phyloP scores from a whole-genome alignment of 2,113 vertebrate species.

The Peromyscus californicus region DNA sequence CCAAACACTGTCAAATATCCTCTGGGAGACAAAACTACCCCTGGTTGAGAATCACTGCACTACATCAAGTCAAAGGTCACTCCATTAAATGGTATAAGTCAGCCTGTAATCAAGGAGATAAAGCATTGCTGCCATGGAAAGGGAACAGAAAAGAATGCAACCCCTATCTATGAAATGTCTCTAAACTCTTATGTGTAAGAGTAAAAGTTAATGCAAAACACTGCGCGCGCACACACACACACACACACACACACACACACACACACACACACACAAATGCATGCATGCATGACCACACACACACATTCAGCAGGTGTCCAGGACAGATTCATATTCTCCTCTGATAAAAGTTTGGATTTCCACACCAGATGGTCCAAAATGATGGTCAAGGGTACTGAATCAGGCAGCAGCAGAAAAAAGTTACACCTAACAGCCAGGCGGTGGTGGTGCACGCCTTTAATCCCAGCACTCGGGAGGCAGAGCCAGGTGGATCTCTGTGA shows the following conservation, averaged over 20 bases:
- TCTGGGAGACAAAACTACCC: not conserved
- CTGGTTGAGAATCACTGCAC: not conserved
- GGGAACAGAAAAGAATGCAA: not conserved
- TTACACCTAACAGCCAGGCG: not conserved
- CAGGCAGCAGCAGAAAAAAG: not conserved
- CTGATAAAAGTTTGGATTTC: slow-evolving; percentile 19
- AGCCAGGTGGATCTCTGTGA: no score
- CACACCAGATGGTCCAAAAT: not conserved
- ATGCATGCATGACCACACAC: not conserved
- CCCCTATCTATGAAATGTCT: not conserved
- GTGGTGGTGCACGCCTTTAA: no score
- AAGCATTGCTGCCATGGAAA: not conserved
- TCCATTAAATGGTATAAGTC: not conserved
- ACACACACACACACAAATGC: not conserved
- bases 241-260: no score
- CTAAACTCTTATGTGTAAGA: not conserved
- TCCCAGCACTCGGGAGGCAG: no score
- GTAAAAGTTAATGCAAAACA: not conserved
- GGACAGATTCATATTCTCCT: not conserved
- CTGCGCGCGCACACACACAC: no score
- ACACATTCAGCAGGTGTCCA: not conserved
- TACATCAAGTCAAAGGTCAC: not conserved
- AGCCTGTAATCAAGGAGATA: not conserved
- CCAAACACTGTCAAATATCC: not conserved
- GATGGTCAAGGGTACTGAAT: slow-evolving; percentile 19